A percentile compares a stretch with the other conserved stretches of the same genome.
phyloP scores from a whole-genome alignment of 2,888 invertebrate genomes.

The Eurytoma adleriae region DNA sequence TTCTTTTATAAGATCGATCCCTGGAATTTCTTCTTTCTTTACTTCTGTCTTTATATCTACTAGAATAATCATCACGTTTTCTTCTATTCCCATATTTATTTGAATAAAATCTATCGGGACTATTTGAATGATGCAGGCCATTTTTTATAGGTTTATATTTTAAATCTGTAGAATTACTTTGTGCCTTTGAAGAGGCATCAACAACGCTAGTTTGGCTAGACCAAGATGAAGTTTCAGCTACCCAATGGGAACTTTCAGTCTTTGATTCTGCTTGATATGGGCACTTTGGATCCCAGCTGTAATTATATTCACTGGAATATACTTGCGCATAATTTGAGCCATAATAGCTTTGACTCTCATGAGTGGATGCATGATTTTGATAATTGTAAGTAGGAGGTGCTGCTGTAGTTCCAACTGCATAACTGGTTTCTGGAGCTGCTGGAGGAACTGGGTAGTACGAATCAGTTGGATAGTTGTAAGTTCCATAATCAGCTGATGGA shows the following conservation, averaged over 20 bases:
- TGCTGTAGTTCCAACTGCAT: slow-evolving; percentile 27
- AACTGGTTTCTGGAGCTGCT: slow-evolving; percentile 9
- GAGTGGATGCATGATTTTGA: slow-evolving; percentile 33
- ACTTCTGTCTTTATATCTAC: slow-evolving; percentile 59
- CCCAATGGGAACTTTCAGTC: slow-evolving; percentile 49
- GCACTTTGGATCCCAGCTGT: slow-evolving; percentile 61
- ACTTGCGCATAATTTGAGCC: slow-evolving; percentile 59
- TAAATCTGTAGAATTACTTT: slow-evolving; percentile 49
- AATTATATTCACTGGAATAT: slow-evolving; percentile 55
- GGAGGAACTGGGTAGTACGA: slow-evolving; percentile 46
- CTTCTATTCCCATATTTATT: slow-evolving; percentile 56
- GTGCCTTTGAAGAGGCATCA: slow-evolving; percentile 46
- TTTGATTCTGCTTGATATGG: slow-evolving; percentile 50
- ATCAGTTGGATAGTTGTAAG: slow-evolving; percentile 42
- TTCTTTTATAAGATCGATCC: slow-evolving; percentile 49
- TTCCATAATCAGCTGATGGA: slow-evolving; percentile 39
- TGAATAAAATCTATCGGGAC: slow-evolving; percentile 61
- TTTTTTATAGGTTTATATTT: slow-evolving; percentile 46
- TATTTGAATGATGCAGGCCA: slow-evolving; percentile 63
- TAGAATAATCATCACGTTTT: slow-evolving; percentile 51
- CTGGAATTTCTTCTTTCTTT: slow-evolving; percentile 56
- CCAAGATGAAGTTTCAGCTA: slow-evolving; percentile 45
- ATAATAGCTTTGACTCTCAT: slow-evolving; percentile 58
- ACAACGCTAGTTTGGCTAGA: slow-evolving; percentile 28
- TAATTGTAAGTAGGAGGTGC: slow-evolving; percentile 40